Conservation (phyloP, 2,888 invertebrate species). For the Rhynchonema sp. region DNA sequence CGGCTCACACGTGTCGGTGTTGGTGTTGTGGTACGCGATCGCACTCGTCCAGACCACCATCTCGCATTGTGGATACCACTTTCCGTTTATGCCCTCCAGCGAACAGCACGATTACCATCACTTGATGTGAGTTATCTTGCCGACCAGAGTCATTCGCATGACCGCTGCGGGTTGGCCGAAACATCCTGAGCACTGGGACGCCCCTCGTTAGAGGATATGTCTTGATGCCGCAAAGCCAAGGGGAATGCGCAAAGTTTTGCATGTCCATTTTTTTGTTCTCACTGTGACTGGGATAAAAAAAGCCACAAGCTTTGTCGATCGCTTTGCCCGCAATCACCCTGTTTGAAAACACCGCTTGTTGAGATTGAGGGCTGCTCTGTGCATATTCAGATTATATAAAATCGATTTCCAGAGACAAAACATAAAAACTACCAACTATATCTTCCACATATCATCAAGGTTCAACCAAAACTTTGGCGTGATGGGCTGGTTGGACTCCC, state of each 20-base stretch:
- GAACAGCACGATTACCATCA: slow-evolving; percentile 74
- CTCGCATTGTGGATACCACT: slow-evolving; percentile 63
- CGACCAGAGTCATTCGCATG: too few relatives aligned
- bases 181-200: too few relatives aligned
- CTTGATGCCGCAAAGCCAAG: too few relatives aligned
- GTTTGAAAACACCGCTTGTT: not conserved
- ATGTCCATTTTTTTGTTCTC: too few relatives aligned
- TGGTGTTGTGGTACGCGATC: slow-evolving; percentile 48
- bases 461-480: slow-evolving; percentile 68
- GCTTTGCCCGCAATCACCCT: too few relatives aligned
- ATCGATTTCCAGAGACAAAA: too few relatives aligned
- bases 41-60: slow-evolving; percentile 58
- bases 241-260: too few relatives aligned
- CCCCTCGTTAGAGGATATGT: too few relatives aligned
- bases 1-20: slow-evolving; percentile 46
- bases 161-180: too few relatives aligned
- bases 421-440: not conserved
- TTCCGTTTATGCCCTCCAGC: slow-evolving; percentile 62
- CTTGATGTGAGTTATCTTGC: slow-evolving; percentile 45
- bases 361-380: not conserved
- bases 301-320: too few relatives aligned
- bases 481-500: slow-evolving; percentile 54
- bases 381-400: too few relatives aligned
- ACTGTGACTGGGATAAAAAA: too few relatives aligned
- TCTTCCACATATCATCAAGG: slow-evolving; percentile 33